Evolutionary conservation across 1,140 invertebrate genomes (phyloP), one percentile per base, ranked within the genome.

Genomic region (Aphis craccivora): DNA sequence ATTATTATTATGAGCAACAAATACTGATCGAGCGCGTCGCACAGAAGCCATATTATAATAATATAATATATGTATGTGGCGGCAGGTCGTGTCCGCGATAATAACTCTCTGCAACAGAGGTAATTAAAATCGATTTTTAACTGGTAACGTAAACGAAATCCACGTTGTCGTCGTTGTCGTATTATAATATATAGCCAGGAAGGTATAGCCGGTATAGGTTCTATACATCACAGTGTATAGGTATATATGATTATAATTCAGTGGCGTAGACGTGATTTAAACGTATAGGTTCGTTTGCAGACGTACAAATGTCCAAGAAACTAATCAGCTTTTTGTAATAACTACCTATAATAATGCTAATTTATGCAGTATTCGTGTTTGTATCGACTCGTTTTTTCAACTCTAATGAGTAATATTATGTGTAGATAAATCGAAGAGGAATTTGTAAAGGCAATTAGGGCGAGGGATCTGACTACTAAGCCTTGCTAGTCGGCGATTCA

Each of bases 241-340:
- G 30, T n/a, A 48, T n/a, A 48, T n/a, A 60, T n/a, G 60, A n/a
- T n/a, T 67, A n/a, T 67, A 67, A n/a, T 67, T 67, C 30, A 67
- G 60, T n/a, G 30, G 60, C 11, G 60, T 67, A 67, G 30, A n/a
- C 60, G 60, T 67, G 30, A 67, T n/a, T n/a, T 67, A 67, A 67
- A 67, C 60, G 60, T 60, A 55, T n/a, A 67, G 30, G 60, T 18
- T 67, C 60, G 30, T 67, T n/a, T 67, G 60, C 30, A 67, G 60
- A 67, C 60, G 60, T 67, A n/a, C 60, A 67, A 67, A 67, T 67
- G 60, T 67, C 60, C 60, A 67, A 67, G 60, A 67, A 67, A 67
- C 60, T n/a, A 67, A 67, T 67, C 60, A 67, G 60, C 30, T 67
- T 67, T 67, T n/a, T 67, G 60, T 67, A 67, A 67, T 67, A 67